phyloP scores from a whole-genome alignment of 1,140 invertebrate genomes.

The Bombus polaris region DNA sequence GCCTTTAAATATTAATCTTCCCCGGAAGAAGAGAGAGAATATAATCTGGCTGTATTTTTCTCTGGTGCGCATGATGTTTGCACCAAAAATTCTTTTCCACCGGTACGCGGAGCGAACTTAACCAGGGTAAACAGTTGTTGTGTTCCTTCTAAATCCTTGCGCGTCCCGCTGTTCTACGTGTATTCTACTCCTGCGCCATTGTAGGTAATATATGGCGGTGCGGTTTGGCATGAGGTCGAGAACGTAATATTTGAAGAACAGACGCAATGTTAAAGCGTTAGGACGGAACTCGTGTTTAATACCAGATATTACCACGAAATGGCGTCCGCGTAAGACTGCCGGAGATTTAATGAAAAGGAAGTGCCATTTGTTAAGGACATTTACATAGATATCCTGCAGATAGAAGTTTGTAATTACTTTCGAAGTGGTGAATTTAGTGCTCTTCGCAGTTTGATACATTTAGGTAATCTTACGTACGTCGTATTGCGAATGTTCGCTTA shows the following conservation, averaged over 20 bases:
- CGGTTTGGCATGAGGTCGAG: conserved; percentile 27
- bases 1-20: conserved; percentile 38
- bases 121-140: conserved; percentile 35
- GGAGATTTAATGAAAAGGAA: conserved; percentile 13
- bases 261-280: conserved; percentile 33
- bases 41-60: conserved; percentile 31
- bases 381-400: not conserved
- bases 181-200: conserved; percentile 8
- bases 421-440: not conserved
- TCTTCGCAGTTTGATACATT: not conserved
- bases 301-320: not conserved
- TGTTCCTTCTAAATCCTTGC: conserved; percentile 34
- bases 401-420: not conserved
- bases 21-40: not conserved
- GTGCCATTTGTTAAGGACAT: not conserved
- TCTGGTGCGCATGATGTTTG: not conserved
- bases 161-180: not conserved
- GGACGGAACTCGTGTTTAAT: not conserved
- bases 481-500: not conserved
- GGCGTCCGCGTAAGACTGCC: not conserved
- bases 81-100: conserved; percentile 6
- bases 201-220: conserved; percentile 25
- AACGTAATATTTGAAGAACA: conserved; percentile 36
- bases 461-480: not conserved
- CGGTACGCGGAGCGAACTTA: not conserved